These are phyloP conservation scores for Amblyjoppa proteus DNA, from an alignment of 2,888 invertebrate species.

Conservation along the genomic window DNA sequence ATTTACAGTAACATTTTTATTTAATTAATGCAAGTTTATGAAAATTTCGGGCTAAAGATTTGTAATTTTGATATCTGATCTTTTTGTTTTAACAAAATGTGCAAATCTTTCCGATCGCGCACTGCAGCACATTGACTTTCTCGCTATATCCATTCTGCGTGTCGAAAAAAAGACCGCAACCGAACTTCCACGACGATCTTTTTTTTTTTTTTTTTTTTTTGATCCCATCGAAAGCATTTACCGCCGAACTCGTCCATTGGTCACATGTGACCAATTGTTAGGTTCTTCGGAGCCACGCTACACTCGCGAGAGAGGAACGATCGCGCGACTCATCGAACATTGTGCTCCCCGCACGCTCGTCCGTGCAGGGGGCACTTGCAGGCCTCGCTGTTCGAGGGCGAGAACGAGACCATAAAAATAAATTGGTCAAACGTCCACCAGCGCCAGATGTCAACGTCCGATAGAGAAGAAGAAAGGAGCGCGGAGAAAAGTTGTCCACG, in stretches of 20 bases:
- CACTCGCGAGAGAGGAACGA: neutral
- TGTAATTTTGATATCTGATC: too few relatives aligned
- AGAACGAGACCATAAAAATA: constrained; percentile 56
- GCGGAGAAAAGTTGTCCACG: neutral
- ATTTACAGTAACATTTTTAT: too few relatives aligned
- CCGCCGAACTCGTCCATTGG: neutral
- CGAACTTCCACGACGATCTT: too few relatives aligned
- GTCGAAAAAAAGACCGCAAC: too few relatives aligned
- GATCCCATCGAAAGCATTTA: constrained; percentile 1
- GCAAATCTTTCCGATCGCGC: too few relatives aligned
- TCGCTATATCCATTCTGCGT: neutral
- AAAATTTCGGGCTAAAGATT: too few relatives aligned
- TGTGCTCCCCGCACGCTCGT: constrained; percentile 12
- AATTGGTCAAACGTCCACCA: constrained; percentile 53
- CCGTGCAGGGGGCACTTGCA: constrained; percentile 1
- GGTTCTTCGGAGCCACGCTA: neutral
- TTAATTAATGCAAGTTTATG: too few relatives aligned
- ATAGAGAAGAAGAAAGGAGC: neutral
- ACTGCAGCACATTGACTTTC: too few relatives aligned
- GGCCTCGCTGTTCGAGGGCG: constrained; percentile 11
- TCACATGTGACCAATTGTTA: constrained; percentile 2
- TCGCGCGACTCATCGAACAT: constrained; percentile 13
- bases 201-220: too few relatives aligned
- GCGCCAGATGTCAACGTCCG: constrained; percentile 52
- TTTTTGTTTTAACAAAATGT: too few relatives aligned